Evolutionary conservation across 2,888 invertebrate genomes (phyloP).

Genomic region (Galerucella nymphaeae): DNA sequence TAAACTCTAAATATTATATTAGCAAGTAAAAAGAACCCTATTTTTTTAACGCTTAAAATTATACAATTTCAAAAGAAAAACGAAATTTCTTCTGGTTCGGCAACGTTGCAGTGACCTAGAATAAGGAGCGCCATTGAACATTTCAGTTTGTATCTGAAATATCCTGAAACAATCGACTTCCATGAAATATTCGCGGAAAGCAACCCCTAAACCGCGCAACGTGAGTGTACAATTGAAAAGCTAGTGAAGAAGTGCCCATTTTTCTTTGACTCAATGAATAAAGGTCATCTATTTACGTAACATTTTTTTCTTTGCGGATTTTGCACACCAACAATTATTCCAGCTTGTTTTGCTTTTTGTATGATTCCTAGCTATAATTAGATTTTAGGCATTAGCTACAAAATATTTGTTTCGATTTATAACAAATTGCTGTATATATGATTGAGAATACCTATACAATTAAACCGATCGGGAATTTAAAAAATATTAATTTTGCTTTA

Average conservation of each 20-base stretch:
- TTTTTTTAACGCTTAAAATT: too few species aligned
- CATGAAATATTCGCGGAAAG: slow-evolving; percentile 23
- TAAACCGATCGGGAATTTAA: background rate
- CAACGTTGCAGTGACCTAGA: slow-evolving; percentile 37
- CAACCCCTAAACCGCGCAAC: slow-evolving; percentile 17
- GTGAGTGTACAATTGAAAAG: slow-evolving; percentile 8
- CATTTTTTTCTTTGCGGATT: slow-evolving; percentile 16
- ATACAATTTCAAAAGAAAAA: too few species aligned
- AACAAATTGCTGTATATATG: background rate
- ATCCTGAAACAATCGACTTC: slow-evolving; percentile 27
- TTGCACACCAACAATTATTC: slow-evolving; percentile 27
- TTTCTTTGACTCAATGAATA: slow-evolving; percentile 8
- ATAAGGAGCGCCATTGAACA: slow-evolving; percentile 37
- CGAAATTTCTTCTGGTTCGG: background rate
- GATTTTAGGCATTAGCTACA: slow-evolving; percentile 1
- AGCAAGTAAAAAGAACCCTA: too few species aligned
- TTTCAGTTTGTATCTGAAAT: slow-evolving; percentile 31
- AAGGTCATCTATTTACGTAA: slow-evolving; percentile 29
- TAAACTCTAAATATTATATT: too few species aligned
- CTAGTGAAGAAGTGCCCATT: slow-evolving; percentile 27
- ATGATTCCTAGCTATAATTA: slow-evolving; percentile 18
- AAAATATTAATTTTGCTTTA: too few species aligned
- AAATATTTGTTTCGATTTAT: slow-evolving; percentile 12
- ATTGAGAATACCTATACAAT: background rate
- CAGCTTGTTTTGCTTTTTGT: slow-evolving; percentile 27